phyloP scores from a whole-genome alignment of 2,888 invertebrate species.

The Mythimna loreyi region DNA sequence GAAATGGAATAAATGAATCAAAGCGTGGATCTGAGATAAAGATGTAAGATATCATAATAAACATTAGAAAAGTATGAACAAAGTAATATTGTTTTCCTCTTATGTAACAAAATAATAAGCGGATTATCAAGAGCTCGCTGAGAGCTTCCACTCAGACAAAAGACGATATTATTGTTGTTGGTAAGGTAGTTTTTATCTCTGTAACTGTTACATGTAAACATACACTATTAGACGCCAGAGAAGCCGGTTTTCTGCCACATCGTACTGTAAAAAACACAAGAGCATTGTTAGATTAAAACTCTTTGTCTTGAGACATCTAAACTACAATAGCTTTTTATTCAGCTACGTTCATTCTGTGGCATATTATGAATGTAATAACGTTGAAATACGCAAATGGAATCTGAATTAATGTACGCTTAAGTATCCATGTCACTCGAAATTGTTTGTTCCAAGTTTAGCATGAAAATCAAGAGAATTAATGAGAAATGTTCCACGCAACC shows the following conservation, averaged over 20 bases:
- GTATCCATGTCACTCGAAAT: constrained; percentile 32
- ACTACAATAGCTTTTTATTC: constrained; percentile 5
- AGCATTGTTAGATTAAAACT: constrained; percentile 40
- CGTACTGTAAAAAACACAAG: constrained; percentile 37
- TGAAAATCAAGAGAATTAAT: constrained; percentile 32
- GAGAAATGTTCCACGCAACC: constrained; percentile 41
- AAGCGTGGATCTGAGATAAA: not conserved
- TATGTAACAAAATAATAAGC: constrained; percentile 48
- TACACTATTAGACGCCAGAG: constrained; percentile 36
- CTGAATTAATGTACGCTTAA: constrained; percentile 19
- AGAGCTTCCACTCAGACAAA: constrained; percentile 40
- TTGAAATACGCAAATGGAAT: constrained; percentile 29
- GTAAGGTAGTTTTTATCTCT: constrained; percentile 48
- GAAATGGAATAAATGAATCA: constrained; percentile 27
- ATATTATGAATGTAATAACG: constrained; percentile 2
- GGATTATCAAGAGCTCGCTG: constrained; percentile 43
- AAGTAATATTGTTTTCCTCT: constrained; percentile 47
- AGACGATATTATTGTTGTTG: constrained; percentile 39
- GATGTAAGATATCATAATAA: constrained; percentile 4
- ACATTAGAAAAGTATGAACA: not conserved
- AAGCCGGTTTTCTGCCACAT: constrained; percentile 34
- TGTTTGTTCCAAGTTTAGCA: constrained; percentile 35
- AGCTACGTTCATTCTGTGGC: not conserved
- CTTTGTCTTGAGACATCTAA: constrained; percentile 27
- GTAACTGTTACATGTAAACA: constrained; percentile 36